These are phyloP conservation scores for Macroramphosus scolopax DNA, from an alignment of 2,797 vertebrate species.

Conservation along the genomic window DNA sequence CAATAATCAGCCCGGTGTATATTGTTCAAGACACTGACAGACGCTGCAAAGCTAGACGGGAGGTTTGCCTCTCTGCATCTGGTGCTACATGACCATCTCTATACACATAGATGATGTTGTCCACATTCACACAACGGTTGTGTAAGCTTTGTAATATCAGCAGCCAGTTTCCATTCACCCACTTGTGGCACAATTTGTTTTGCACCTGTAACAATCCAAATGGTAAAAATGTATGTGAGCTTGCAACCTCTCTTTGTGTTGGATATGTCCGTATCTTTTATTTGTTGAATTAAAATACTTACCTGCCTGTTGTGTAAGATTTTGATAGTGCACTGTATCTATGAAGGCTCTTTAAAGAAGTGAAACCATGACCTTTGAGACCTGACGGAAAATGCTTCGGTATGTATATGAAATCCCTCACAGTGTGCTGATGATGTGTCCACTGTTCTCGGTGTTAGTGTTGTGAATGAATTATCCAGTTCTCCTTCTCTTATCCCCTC, in stretches of 20 bases:
- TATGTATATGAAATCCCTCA: slow-evolving; percentile 54
- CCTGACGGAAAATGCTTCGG: slow-evolving; percentile 64
- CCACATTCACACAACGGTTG: slow-evolving; percentile 26
- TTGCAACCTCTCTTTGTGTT: slow-evolving; percentile 63
- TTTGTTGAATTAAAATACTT: slow-evolving; percentile 58
- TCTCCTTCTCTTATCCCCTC: slow-evolving; percentile 28
- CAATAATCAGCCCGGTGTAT: slow-evolving; percentile 39
- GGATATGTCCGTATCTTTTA: slow-evolving; percentile 59
- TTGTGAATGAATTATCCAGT: slow-evolving; percentile 66
- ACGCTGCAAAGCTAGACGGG: slow-evolving; percentile 42
- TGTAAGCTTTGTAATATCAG: slow-evolving; percentile 22
- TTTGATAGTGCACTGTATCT: slow-evolving; percentile 73
- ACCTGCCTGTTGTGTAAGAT: slow-evolving; percentile 76
- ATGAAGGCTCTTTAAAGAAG: slow-evolving; percentile 72
- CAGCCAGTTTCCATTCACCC: slow-evolving; percentile 20
- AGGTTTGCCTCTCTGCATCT: slow-evolving; percentile 62
- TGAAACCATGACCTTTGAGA: slow-evolving; percentile 51
- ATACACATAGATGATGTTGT: slow-evolving; percentile 30
- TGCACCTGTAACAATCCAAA: slow-evolving; percentile 64
- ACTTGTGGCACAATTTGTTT: slow-evolving; percentile 37
- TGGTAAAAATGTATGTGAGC: slow-evolving; percentile 59
- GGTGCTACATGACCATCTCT: slow-evolving; percentile 71
- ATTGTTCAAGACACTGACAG: slow-evolving; percentile 51
- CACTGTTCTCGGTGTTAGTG: slow-evolving; percentile 68
- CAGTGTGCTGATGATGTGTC: slow-evolving; percentile 68